Conservation (phyloP, 2,888 invertebrate genomes). For the Adelphocoris suturalis region DNA sequence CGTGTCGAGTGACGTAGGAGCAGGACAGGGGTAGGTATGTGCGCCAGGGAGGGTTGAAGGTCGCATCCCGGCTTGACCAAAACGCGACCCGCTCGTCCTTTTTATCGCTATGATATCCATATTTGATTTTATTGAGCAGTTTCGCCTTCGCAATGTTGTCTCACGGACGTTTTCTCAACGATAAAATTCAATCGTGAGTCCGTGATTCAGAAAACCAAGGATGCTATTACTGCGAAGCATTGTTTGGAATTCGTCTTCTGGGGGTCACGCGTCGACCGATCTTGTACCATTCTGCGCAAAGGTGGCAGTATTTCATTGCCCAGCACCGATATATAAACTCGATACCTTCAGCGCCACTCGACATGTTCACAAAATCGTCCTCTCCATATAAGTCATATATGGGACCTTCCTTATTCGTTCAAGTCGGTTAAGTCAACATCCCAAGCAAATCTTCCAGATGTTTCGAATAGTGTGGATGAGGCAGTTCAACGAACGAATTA, state of each 20-base stretch:
- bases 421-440: too few species aligned
- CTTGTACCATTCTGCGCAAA: background rate
- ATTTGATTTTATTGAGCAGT: background rate
- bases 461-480: too few species aligned
- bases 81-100: background rate
- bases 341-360: too few species aligned
- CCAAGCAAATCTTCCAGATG: too few species aligned
- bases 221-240: background rate
- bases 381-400: too few species aligned
- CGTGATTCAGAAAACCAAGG: background rate
- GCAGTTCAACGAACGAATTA: too few species aligned
- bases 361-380: too few species aligned
- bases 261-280: background rate
- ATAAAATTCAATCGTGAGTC: background rate
- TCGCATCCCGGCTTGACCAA: slow-evolving; percentile 3
- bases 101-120: background rate
- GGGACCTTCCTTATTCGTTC: too few species aligned
- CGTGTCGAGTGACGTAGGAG: background rate
- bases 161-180: background rate
- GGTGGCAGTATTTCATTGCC: background rate
- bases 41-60: slow-evolving; percentile 27
- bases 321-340: too few species aligned
- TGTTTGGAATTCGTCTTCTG: background rate
- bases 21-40: background rate
- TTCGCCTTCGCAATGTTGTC: background rate